Base-by-base conservation (phyloP, 2,888 invertebrate genomes). In the Andrena dorsata region DNA sequence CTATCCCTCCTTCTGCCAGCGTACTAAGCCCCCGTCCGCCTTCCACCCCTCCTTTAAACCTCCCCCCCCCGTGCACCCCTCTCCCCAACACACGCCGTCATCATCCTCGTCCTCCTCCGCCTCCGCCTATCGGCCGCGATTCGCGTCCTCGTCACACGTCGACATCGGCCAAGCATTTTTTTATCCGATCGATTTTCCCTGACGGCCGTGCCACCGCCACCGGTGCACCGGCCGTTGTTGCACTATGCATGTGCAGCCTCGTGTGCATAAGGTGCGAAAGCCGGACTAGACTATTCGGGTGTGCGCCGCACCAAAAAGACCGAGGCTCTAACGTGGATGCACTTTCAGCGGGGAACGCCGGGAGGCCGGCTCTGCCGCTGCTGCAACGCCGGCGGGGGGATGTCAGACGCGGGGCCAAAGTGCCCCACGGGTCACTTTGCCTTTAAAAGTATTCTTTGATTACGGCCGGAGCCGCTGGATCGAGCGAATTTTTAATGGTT, bases 121-220 rank as follows among this genome's bases (percentile, higher is more conserved):
- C 74, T 70, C 73, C 82, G 76, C 73, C 79, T 80, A 85, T 81
- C 80, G 88, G 80, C 81, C 86, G 86, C 86, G 91, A 91, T 91
- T 91, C 91, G 90, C 88, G 90, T 91, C 89, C 90, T 90, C 87
- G 88, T 86, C 87, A 88, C 87, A 91, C 92, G 91, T 91, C 86
- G 90, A 88, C 89, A 89, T 90, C 91, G 89, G 88, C 88, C 89
- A 88, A 88, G 90, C 90, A 90, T 90, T 90, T 90, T 90, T 90
- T 89, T 90, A 89, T 88, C 86, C 87, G 85, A 88, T 88, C 89
- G 87, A 89, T 90, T 87, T 84, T 87, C 83, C 84, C 86, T 49
- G 66, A 53, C 84, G 75, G 68, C 71, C 84, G 86, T 83, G 76
- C 83, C 80, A 73, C 75, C 79, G 70, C 66, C 53, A 28, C 64